A percentile compares a stretch with the other conserved stretches of the same genome.
Conservation (phyloP, 2,888 invertebrate genomes). For the Tetragnatha montana region DNA sequence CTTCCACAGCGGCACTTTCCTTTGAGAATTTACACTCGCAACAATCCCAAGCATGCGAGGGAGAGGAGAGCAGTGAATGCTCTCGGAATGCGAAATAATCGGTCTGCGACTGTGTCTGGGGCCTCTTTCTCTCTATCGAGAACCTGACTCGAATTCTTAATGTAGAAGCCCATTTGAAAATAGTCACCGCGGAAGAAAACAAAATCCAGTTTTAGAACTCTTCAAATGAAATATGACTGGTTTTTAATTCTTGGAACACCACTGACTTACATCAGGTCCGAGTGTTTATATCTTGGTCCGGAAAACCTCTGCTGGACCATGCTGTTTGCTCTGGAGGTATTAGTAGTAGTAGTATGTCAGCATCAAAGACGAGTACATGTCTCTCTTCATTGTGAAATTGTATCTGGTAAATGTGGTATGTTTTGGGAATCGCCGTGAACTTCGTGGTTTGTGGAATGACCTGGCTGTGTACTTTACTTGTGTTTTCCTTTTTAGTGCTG, state of each 20-base stretch:
- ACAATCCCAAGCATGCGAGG: constrained; percentile 8
- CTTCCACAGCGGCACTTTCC: constrained; percentile 25
- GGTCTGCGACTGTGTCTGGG: not conserved
- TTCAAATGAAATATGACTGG: not conserved
- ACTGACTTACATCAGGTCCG: not conserved
- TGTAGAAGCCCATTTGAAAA: not conserved
- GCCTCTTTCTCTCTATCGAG: not conserved
- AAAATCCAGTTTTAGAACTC: not conserved
- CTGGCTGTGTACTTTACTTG: too few relatives aligned
- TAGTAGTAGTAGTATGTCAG: too few relatives aligned
- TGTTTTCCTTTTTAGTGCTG: too few relatives aligned
- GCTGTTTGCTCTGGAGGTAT: too few relatives aligned
- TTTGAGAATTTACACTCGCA: constrained; percentile 1
- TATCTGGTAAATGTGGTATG: too few relatives aligned
- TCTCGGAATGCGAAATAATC: too few relatives aligned
- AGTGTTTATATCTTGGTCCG: not conserved
- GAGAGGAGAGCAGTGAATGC: too few relatives aligned
- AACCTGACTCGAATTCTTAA: not conserved
- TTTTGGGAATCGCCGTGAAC: too few relatives aligned
- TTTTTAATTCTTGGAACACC: not conserved
- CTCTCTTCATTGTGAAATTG: too few relatives aligned
- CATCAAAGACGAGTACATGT: too few relatives aligned
- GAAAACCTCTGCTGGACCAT: too few relatives aligned
- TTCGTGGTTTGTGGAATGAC: too few relatives aligned
- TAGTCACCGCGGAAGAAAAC: not conserved